Evolutionary conservation across 2,113 vertebrate species (phyloP), one percentile per base, ranked within the genome.

Genomic region (Notothenia coriiceps): DNA sequence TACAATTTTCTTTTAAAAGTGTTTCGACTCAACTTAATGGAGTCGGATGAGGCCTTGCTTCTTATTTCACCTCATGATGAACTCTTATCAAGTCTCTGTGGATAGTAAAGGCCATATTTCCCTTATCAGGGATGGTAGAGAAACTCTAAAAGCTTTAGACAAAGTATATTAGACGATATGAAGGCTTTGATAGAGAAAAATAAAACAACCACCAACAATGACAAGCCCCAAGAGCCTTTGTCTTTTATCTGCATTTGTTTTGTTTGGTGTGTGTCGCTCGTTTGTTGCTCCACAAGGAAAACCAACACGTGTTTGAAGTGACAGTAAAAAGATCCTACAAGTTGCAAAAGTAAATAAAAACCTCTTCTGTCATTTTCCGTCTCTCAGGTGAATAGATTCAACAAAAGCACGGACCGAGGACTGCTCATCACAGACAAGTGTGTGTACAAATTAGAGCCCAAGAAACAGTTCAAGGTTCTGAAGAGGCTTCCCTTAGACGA

Each of bases 401-500:
- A 94, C 74, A 97, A 96, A 89, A 95, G 94, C 82, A 94, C 95
- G 3, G 97, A 98, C 90, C 91, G 97, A 2, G 96, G 95, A 10
- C 84, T 99, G 11, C 93, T 99, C 10, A 61, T 98, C 88, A 99
- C 98, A 0, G 97, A 98, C 85, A 96, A 93, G 75, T 95, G 94
- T 78, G 18, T 98, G 77, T 98, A 98, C 95, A 97, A 98, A 87
- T 81, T 99, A 86, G 96, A 98, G 25, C 96, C 97, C 0, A 93
- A 87, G 70, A 96, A 96, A 64, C 95, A 96, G 79, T 97, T 96
- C 92, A 95, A 95, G 52, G 95, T 97, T 79, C 91, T 98, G 93
- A 96, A 97, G 79, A 90, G 80, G 0, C 59, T 97, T 70, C 90
- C 96, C 5, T 90, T 99, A 61, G 93, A 95, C 0, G 8, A 57